Base-by-base conservation (phyloP, 2,888 invertebrate species). In the Venusia cambrica region DNA sequence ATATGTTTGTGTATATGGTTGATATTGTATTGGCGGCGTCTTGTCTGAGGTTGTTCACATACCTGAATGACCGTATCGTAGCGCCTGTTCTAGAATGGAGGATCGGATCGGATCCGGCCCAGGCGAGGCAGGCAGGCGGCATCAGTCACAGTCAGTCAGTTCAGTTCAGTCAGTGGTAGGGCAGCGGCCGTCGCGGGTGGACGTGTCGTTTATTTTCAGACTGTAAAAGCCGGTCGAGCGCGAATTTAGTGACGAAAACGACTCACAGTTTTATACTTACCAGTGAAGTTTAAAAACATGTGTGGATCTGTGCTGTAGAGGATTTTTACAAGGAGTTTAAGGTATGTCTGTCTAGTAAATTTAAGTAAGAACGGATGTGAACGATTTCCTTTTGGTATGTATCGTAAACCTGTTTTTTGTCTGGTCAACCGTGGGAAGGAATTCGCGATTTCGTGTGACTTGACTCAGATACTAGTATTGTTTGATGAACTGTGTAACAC, bases 61-160 rank as follows among this genome's bases (percentile, higher is more conserved):
- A 84, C 74, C 79, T 84, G 85, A 85, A 85, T 85, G 85, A 71
- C 68, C 76, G 79, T 79, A 75, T 65, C 66, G 83, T 84, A 81
- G 77, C n/a, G n/a, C n/a, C n/a, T 78, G 80, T 75, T 73, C 71
- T 71, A 78, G 74, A 80, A 74, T 80, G 73, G 68, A 63, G 51
- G 20, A 9, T 7, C 20, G 15, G 28, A 18, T 35, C 28, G 7
- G 59, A 29, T 19, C 14, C 25, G 16, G 18, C 9, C 17, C 25
- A 48, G 20, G 4, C 38, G 38, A n/a, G n/a, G n/a, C n/a, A n/a
- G n/a, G n/a, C n/a, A n/a, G n/a, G n/a, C n/a, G n/a, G n/a, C n/a
- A n/a, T n/a, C n/a, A n/a, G n/a, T n/a, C n/a, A n/a, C n/a, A n/a
- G n/a, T n/a, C n/a, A n/a, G n/a, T n/a, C 10, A 6, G 13, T 18